Conservation (phyloP, 2,113 vertebrate genomes). For the Micromys minutus region DNA sequence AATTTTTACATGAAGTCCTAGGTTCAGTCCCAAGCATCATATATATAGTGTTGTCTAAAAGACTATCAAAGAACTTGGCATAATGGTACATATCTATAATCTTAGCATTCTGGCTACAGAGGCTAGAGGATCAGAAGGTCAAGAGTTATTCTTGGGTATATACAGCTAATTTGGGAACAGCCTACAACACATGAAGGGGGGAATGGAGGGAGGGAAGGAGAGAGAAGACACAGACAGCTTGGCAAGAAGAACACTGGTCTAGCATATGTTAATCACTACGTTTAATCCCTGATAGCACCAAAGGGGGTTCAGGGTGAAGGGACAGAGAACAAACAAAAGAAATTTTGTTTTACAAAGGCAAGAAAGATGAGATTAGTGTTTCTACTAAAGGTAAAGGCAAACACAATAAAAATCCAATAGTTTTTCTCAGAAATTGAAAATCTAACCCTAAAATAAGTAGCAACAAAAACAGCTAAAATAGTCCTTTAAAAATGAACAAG, state of each 20-base stretch:
- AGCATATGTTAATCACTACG: not conserved
- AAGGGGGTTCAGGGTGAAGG: not conserved
- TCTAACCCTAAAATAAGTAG: slow-evolving; percentile 42
- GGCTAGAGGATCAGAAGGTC: not conserved
- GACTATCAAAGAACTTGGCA: not conserved
- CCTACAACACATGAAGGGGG: not conserved
- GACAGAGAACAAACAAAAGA: not conserved
- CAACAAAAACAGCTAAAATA: slow-evolving; percentile 40
- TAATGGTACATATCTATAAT: not conserved
- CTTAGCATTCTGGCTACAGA: not conserved
- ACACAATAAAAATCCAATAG: slow-evolving; percentile 47
- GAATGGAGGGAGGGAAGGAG: too few species aligned
- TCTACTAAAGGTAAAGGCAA: not conserved
- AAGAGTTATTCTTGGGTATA: not conserved
- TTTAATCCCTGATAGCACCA: not conserved
- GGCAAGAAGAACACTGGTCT: not conserved
- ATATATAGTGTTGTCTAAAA: not conserved
- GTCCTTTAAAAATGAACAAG: slow-evolving; percentile 38
- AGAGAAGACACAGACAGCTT: not conserved
- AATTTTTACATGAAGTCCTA: not conserved
- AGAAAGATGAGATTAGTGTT: slow-evolving; percentile 5
- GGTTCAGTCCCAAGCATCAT: not conserved
- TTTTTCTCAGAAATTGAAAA: slow-evolving; percentile 36
- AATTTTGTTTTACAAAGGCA: slow-evolving; percentile 15
- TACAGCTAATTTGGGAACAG: not conserved